Base-by-base conservation (phyloP, 2,888 invertebrate genomes). In the Archips xylosteana region DNA sequence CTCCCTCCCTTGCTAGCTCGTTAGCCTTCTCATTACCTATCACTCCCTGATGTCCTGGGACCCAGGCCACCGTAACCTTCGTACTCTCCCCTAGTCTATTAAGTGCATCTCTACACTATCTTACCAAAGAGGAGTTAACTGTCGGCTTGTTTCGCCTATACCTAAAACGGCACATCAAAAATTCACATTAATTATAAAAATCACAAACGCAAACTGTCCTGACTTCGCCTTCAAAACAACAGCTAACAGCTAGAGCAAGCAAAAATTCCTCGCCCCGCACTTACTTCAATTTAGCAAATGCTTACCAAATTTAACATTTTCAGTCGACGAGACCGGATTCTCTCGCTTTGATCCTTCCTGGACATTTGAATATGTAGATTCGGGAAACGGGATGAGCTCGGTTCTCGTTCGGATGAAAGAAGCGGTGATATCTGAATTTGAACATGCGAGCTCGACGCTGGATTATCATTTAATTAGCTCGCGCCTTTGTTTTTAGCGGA, bases 361-460 rank as follows among this genome's bases (percentile, higher is more conserved):
- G 66, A 71, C 68, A 73, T 77, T 77, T 77, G 77, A 77, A 77
- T 77, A 77, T 77, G 77, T 72, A 76, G 76, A 77, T 77, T 73
- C 65, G 6, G 67, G 51, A 65, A 75, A 75, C 57, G 72, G 70
- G 77, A 70, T 75, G 65, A 76, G 75, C 59, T 36, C 47, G 42
- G 66, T 65, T 42, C 34, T 34, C n/a, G 54, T 68, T 49, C 45
- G 57, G 23, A 45, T 57, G 59, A 76, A 75, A 68, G 71, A 71
- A 70, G 59, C 71, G 72, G 70, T 75, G 51, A 70, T 70, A 73
- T 73, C 68, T 68, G 68, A 63, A 61, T 71, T 71, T 68, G 59
- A 71, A 74, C 70, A 74, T 74, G 51, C 70, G 70, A 75, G 57
- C 54, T 23, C 15, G 23, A 10, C n/a, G 49, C 23, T 49, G 63